Base-by-base conservation (phyloP, 2,888 invertebrate species). In the Dione juno region DNA sequence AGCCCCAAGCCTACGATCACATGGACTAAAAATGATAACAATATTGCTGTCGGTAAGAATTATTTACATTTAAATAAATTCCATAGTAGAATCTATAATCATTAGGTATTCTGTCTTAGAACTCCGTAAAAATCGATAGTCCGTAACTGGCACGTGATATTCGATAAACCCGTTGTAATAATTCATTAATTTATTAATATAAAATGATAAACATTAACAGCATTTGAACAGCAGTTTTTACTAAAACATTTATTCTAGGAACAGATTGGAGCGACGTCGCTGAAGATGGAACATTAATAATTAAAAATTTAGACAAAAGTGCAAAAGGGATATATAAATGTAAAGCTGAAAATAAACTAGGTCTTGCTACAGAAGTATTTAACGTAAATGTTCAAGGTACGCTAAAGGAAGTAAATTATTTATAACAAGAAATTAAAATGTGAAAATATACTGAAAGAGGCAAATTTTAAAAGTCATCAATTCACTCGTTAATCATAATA, bases 1-100 rank as follows among this genome's bases (percentile, higher is more conserved):
- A 79, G 73, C 28, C 89, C 89, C 0, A 79, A 79, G 61, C 89
- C 89, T 2, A 70, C 50, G 0, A 80, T 86, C 3, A 76, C 72
- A 3, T 87, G 89, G 89, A 72, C 14, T 3, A 80, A 77, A 70
- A 63, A 80, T 11, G 80, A 77, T 13, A 65, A 77, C 0, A 74
- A 79, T 14, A 69, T 87, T 21, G 76, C 82, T 54, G 73, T 78
- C 65, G 87, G 88, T 88, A 77, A 74, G 69, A 40, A n/a, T 57
- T 54, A 13, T 6, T 19, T 21, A 28, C 19, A 16, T 16, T 58
- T 11, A 37, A 48, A 19, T 48, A 28, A 2, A 28, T 28, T 28
- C 5, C 2, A 28, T 28, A 28, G 28, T 3, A 28, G 5, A 28
- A 3, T 28, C 28, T 28, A 28, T 28, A 28, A 28, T 28, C 28